These are phyloP conservation scores for Halcyon chelicuti DNA, from an alignment of 2,797 vertebrate genomes.

Conservation along the genomic window DNA sequence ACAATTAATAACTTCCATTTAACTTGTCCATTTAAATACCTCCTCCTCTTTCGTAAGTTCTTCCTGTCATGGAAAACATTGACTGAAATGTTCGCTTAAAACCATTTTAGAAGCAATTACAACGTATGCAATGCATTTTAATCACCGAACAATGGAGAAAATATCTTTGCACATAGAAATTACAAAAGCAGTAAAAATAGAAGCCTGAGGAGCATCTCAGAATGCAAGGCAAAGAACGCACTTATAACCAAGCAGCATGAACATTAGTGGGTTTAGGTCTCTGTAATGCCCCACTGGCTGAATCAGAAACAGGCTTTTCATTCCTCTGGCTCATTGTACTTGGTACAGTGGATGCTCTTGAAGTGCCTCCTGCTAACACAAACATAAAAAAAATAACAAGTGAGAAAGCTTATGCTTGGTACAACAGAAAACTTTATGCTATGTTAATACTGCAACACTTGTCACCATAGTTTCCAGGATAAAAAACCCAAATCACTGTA, in stretches of 20 bases:
- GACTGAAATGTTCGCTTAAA: slow-evolving; percentile 38
- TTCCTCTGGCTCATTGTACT: slow-evolving; percentile 72
- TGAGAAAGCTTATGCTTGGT: background rate
- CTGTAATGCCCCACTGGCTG: slow-evolving; percentile 55
- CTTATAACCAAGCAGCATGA: slow-evolving; percentile 84
- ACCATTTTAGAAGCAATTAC: slow-evolving; percentile 48
- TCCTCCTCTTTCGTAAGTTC: slow-evolving; percentile 15
- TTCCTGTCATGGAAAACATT: slow-evolving; percentile 48
- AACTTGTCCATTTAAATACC: slow-evolving; percentile 5
- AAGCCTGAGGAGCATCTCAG: slow-evolving; percentile 16
- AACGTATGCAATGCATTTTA: slow-evolving; percentile 24
- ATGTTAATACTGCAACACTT: background rate
- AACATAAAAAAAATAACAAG: background rate
- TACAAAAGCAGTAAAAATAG: slow-evolving; percentile 57
- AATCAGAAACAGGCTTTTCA: slow-evolving; percentile 68
- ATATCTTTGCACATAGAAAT: slow-evolving; percentile 58
- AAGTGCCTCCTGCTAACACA: slow-evolving; percentile 71
- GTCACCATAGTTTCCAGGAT: background rate
- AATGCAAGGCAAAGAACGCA: background rate
- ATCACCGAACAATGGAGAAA: slow-evolving; percentile 45
- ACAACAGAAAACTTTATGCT: background rate
- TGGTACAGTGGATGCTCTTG: slow-evolving; percentile 73
- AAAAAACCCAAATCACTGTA: background rate
- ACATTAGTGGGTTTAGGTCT: slow-evolving; percentile 75
- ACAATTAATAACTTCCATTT: slow-evolving; percentile 1